A percentile compares a stretch with the other conserved stretches of the same genome.
phyloP scores from a whole-genome alignment of 2,797 vertebrate genomes.

The Aselliscus stoliczkanus region DNA sequence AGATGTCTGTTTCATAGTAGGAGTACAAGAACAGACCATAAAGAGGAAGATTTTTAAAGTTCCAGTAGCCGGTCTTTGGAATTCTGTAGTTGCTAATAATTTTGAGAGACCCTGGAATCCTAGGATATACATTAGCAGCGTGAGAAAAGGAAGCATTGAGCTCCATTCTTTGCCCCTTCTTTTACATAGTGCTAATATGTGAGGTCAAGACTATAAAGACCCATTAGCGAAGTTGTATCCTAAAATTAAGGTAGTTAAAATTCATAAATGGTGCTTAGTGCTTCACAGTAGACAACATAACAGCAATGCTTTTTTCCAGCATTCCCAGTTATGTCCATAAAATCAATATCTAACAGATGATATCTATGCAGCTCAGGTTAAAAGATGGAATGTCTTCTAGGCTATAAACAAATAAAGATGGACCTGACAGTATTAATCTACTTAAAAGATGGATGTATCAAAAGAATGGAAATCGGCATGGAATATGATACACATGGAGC shows the following conservation, averaged over 20 bases:
- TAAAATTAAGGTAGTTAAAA: slow-evolving; percentile 7
- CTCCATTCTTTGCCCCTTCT: neutral
- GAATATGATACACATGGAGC: neutral
- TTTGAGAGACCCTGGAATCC: neutral
- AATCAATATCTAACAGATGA: neutral
- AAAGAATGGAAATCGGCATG: neutral
- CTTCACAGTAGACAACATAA: neutral
- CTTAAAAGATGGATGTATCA: neutral
- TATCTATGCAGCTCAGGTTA: neutral
- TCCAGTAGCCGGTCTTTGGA: neutral
- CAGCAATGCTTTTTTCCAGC: neutral
- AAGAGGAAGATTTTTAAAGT: slow-evolving; percentile 42
- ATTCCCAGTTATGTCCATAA: neutral
- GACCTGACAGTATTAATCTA: neutral
- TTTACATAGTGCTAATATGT: neutral
- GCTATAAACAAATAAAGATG: neutral
- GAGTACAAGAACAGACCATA: neutral
- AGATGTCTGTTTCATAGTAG: slow-evolving; percentile 42
- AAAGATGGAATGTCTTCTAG: neutral
- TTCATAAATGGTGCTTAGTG: neutral
- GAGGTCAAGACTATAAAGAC: neutral
- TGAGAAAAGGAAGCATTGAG: neutral
- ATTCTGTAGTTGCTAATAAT: slow-evolving; percentile 32
- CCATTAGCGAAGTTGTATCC: neutral
- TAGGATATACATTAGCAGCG: neutral